Conservation (phyloP, 2,113 vertebrate genomes). For the Vombatus ursinus region DNA sequence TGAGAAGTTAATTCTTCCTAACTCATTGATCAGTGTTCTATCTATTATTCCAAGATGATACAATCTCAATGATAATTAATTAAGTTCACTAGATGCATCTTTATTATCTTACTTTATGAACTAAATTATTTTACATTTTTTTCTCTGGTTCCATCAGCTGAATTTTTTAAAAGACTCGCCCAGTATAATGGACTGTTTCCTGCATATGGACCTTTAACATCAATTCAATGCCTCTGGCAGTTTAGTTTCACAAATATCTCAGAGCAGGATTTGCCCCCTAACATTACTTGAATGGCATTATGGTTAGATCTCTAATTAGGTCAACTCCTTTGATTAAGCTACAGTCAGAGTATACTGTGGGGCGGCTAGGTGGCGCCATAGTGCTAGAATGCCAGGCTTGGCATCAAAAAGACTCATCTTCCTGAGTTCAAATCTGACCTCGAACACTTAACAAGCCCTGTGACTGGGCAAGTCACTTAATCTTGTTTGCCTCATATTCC, state of each 20-base stretch:
- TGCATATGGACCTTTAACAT: background rate
- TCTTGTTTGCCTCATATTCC: background rate
- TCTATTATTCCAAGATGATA: background rate
- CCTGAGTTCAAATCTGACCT: background rate
- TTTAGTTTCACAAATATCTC: background rate
- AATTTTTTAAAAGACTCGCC: background rate
- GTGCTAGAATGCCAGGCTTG: background rate
- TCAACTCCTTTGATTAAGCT: background rate
- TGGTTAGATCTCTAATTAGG: background rate
- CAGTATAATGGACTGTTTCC: background rate
- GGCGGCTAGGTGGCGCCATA: no score
- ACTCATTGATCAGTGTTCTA: background rate
- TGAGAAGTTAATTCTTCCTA: background rate
- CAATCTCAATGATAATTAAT: background rate
- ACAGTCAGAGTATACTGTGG: no score
- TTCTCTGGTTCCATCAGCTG: conserved; percentile 4
- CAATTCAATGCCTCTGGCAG: background rate
- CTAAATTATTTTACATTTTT: background rate
- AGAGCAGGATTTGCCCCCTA: background rate
- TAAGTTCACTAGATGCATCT: background rate
- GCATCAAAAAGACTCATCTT: background rate
- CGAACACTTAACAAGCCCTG: background rate
- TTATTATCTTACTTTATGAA: background rate
- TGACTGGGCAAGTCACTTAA: background rate
- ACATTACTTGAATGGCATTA: background rate